Evolutionary conservation across 2,113 vertebrate species (phyloP), one percentile per base, ranked within the genome.

Genomic region (Sinocyclocheilus rhinocerous): DNA sequence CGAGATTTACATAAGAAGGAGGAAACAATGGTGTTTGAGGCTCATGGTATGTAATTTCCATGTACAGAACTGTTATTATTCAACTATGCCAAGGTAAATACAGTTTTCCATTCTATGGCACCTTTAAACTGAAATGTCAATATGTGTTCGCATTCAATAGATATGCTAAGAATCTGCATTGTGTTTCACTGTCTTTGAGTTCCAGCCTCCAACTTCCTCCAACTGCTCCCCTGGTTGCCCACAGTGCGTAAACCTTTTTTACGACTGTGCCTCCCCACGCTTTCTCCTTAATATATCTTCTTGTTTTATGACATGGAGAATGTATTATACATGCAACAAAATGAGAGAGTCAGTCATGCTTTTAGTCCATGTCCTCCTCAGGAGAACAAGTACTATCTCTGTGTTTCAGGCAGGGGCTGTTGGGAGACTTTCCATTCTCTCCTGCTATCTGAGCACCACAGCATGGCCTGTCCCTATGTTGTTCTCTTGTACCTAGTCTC

Each of bases 281-380:
- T 57, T 86, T 59, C 33, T 63, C 13, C 29, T 76, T 87, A 29
- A 83, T 83, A 83, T 42, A 76, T 83, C 80, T 81, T 79, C 69
- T 86, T 82, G 80, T 75, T 86, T 82, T 76, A 82, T 83, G 80
- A 76, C 79, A 86, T 75, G 57, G 42, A 76, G 57, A 83, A 65
- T 87, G 85, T 55, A 87, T 87, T 76, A 87, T 82, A 75, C 70
- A 87, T 76, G 55, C 70, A 83, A 69, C 57, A 82, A 75, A 87
- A 76, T 76, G 70, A 77, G 78, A 65, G 85, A 75, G 61, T 55
- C 59, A 83, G 79, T 76, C 70, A 42, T 50, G 78, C 69, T 29
- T 83, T 70, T 63, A 70, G 63, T 78, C 70, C 55, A 79, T 76
- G 75, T 55, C 85, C 75, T 86, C 48, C 63, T 72, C 59, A 67